Conservation (phyloP, 2,113 vertebrate species). For the Hyperopisus bebe region DNA sequence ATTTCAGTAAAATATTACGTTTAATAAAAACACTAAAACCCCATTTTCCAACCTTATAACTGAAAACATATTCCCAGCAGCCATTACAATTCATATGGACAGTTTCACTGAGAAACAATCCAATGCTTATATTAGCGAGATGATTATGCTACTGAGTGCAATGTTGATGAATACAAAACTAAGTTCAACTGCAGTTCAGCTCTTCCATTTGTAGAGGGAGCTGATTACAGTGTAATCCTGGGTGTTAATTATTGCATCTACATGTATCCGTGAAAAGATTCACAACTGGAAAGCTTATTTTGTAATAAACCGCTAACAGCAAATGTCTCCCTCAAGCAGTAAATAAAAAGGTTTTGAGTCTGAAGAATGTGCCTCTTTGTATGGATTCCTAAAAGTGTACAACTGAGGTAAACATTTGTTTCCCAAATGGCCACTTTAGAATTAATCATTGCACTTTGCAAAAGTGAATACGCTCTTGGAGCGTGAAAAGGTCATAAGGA, state of each 20-base stretch:
- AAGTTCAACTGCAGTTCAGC: not conserved
- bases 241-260: not conserved
- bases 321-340: not conserved
- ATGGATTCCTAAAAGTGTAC: not conserved
- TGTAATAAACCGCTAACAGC: not conserved
- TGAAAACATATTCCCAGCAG: not conserved
- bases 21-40: not conserved
- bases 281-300: not conserved
- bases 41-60: not conserved
- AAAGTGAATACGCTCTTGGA: not conserved
- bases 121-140: not conserved
- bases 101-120: not conserved
- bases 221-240: not conserved
- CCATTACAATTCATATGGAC: not conserved
- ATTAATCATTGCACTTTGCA: conserved; percentile 3
- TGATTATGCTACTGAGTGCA: not conserved
- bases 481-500: not conserved
- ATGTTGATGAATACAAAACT: not conserved
- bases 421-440: not conserved
- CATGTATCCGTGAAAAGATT: not conserved
- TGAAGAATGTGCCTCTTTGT: not conserved
- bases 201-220: not conserved
- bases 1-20: not conserved
- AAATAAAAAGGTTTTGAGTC: not conserved
- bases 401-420: conserved; percentile 5